These are phyloP conservation scores for Maniola hyperantus DNA, from an alignment of 2,888 invertebrate species.

Conservation along the genomic window DNA sequence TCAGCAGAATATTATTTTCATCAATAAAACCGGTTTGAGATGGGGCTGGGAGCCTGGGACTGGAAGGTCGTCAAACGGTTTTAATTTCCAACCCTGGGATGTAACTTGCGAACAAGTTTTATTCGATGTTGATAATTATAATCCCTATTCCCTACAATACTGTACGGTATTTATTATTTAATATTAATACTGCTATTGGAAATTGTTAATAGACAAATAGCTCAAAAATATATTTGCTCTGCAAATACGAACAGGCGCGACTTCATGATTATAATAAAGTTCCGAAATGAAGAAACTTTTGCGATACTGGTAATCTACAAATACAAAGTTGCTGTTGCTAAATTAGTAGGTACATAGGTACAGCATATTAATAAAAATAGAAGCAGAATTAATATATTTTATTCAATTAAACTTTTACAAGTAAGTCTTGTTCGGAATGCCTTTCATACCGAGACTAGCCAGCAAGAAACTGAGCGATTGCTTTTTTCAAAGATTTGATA, in stretches of 20 bases:
- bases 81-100: background rate
- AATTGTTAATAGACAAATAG: background rate
- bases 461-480: too few relatives aligned
- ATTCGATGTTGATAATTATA: too few relatives aligned
- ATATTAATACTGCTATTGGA: background rate
- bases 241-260: background rate
- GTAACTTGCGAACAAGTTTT: background rate
- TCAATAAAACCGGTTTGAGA: background rate
- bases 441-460: too few relatives aligned
- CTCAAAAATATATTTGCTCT: slow-evolving; percentile 3
- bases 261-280: background rate
- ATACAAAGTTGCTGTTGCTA: background rate
- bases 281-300: background rate
- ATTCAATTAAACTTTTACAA: too few relatives aligned
- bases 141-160: too few relatives aligned
- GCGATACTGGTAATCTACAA: background rate
- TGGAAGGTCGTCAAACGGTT: background rate
- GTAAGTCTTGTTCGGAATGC: too few relatives aligned
- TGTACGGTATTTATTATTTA: too few relatives aligned
- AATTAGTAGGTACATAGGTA: too few relatives aligned
- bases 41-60: background rate
- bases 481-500: too few relatives aligned
- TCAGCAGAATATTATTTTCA: background rate
- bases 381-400: too few relatives aligned
- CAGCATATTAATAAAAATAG: too few relatives aligned